phyloP scores from a whole-genome alignment of 2,888 invertebrate genomes.

The Conistra vaccinii region DNA sequence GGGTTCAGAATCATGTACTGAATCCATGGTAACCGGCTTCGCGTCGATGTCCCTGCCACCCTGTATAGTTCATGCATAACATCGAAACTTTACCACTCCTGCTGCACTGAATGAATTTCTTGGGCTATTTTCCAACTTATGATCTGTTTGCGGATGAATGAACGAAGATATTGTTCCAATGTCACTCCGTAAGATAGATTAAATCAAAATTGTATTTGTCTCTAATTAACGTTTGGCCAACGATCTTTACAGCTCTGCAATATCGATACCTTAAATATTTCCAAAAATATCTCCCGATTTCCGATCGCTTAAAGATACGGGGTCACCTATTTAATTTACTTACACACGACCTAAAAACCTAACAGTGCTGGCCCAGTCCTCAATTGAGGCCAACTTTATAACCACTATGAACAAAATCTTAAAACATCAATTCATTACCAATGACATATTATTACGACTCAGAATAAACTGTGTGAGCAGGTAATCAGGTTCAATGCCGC shows the following conservation, averaged over 20 bases:
- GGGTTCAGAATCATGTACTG: too few species aligned
- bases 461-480: conserved; percentile 60
- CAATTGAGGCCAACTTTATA: conserved; percentile 12
- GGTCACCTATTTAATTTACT: conserved; percentile 42
- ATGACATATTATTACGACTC: conserved; percentile 49
- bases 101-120: background rate
- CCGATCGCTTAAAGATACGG: conserved; percentile 4
- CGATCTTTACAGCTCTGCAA: background rate
- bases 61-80: background rate
- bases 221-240: background rate
- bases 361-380: background rate
- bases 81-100: background rate
- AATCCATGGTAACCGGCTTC: too few species aligned
- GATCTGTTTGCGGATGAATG: background rate
- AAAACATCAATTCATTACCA: conserved; percentile 15
- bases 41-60: too few species aligned
- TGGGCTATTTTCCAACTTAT: background rate
- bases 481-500: conserved; percentile 74
- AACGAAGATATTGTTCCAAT: background rate
- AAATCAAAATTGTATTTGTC: background rate
- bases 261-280: background rate
- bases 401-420: conserved; percentile 4
- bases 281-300: conserved; percentile 12
- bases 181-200: background rate
- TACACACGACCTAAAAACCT: background rate